Conservation (phyloP, 2,797 vertebrate species). For the Gallinago stenura region DNA sequence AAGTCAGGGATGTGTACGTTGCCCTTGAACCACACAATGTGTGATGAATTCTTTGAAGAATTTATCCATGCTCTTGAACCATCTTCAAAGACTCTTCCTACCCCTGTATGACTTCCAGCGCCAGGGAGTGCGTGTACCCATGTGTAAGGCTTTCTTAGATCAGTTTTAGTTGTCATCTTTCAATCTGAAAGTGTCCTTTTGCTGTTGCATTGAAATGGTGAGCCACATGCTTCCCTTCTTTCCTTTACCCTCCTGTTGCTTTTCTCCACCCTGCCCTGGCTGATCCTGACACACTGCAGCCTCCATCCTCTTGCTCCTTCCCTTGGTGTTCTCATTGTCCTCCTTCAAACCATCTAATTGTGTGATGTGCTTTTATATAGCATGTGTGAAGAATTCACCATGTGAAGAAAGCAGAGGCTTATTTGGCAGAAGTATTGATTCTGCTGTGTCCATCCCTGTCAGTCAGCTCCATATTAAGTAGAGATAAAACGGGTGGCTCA, state of each 20-base stretch:
- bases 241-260: neutral
- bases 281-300: neutral
- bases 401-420: neutral
- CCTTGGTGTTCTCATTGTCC: neutral
- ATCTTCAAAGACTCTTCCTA: neutral
- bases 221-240: neutral
- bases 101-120: neutral
- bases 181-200: neutral
- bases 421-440: neutral
- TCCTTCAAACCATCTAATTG: neutral
- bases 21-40: neutral
- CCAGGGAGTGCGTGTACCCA: neutral
- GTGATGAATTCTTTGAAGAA: neutral
- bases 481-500: neutral
- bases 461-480: neutral
- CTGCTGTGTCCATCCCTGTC: neutral
- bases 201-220: neutral
- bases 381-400: fast-evolving
- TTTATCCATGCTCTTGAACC: neutral
- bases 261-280: neutral
- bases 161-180: neutral
- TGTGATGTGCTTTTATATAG: neutral
- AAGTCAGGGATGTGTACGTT: neutral
- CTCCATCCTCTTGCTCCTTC: neutral
- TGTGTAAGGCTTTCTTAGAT: neutral